phyloP scores from a whole-genome alignment of 2,113 vertebrate species.

The Climacteris rufus region DNA sequence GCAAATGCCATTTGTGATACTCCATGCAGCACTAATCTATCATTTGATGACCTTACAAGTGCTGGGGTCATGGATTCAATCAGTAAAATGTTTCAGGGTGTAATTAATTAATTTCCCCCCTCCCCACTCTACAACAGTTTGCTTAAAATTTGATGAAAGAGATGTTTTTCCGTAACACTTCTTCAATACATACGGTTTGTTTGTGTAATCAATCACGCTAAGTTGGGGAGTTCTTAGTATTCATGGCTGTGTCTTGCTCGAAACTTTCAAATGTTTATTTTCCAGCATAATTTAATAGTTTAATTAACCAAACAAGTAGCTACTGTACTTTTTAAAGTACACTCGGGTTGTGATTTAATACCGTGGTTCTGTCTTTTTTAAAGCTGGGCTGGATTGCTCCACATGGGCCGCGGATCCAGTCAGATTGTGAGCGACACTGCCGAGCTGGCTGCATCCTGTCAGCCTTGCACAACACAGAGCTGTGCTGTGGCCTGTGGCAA shows the following conservation, averaged over 20 bases:
- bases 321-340: not conserved
- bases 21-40: slow-evolving; percentile 60
- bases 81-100: slow-evolving; percentile 69
- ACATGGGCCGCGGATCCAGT: fast-evolving
- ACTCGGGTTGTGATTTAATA: not conserved
- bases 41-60: slow-evolving; percentile 67
- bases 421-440: not conserved
- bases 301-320: slow-evolving; percentile 35
- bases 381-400: not conserved
- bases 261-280: slow-evolving; percentile 60
- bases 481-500: fast-evolving
- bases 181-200: slow-evolving; percentile 42
- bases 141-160: slow-evolving; percentile 64
- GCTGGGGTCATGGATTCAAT: slow-evolving; percentile 67
- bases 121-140: slow-evolving; percentile 16
- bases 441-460: fast-evolving
- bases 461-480: not conserved
- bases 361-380: not conserved
- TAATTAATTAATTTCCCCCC: slow-evolving; percentile 71
- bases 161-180: slow-evolving; percentile 34
- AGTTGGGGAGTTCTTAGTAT: slow-evolving; percentile 44
- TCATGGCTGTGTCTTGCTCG: slow-evolving; percentile 35
- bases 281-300: slow-evolving; percentile 51
- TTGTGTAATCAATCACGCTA: slow-evolving; percentile 56
- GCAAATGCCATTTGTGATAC: slow-evolving; percentile 62